Base-by-base conservation (phyloP, 2,888 invertebrate genomes). In the Cotesia congregata region DNA sequence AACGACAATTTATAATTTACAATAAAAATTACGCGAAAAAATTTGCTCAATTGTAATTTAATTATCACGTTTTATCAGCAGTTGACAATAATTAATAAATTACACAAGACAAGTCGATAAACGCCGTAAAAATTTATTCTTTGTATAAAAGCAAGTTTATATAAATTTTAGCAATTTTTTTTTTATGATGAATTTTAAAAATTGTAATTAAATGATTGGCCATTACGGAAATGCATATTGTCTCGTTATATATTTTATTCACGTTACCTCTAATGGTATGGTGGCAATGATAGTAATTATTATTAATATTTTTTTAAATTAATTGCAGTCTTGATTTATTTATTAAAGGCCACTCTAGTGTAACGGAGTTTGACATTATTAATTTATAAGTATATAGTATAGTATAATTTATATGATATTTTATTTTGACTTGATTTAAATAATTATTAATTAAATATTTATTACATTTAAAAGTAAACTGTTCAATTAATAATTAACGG, bases 291-390 rank as follows among this genome's bases (percentile, higher is more conserved):
- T 74, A 78, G 76, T 71, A 77, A 76, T 72, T 72, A 76, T 50
- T 50, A 50, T 50, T 50, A 12, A 12, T 50, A 4, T 50, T 4
- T 50, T 50, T 50, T 83, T 82, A 83, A 84, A 82, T 83, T 85
- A 86, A 86, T 81, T 85, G 85, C 88, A 88, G 87, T 88, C 88
- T 88, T 86, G 79, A 60, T 73, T 75, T 50, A 1, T 38, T 75
- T 85, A 82, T 84, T 80, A 87, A 85, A 88, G 88, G 88, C 88
- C 88, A 87, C 87, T 85, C 84, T 79, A 82, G 82, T 50, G 12
- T 81, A 79, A 67, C 41, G 30, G 75, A 77, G 74, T 68, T 40
- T 30, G 17, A 67, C 62, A 30, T 76, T 62, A 76, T 74, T 59
- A 65, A 12, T 30, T 30, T 30, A 70, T 62, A 64, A 72, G 71